A percentile compares a stretch with the other conserved stretches of the same genome.
These are phyloP conservation scores for Bradypus variegatus DNA, from an alignment of 2,797 vertebrate species.

Conservation along the genomic window DNA sequence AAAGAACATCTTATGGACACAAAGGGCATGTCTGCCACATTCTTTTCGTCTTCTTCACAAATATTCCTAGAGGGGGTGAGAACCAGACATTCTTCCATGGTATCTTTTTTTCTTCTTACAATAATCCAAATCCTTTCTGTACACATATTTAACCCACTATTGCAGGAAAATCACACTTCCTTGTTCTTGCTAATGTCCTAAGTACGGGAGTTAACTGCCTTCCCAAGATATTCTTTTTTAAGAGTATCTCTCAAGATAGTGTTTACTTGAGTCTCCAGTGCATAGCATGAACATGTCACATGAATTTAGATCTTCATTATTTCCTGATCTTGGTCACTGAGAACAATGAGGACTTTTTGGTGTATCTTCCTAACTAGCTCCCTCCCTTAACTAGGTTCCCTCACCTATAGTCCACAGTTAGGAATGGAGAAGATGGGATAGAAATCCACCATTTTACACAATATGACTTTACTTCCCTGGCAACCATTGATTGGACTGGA, in stretches of 20 bases:
- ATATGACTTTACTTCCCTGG: neutral
- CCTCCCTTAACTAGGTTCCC: neutral
- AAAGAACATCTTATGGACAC: slow-evolving; percentile 24
- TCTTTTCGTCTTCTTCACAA: slow-evolving; percentile 40
- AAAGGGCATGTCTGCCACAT: neutral
- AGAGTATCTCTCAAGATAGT: neutral
- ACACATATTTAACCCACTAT: neutral
- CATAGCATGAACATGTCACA: neutral
- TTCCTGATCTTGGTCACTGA: neutral
- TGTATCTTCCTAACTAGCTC: neutral
- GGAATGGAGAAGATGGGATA: neutral
- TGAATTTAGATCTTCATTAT: neutral
- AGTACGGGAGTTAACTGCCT: neutral
- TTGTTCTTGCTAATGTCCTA: neutral
- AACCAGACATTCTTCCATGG: neutral
- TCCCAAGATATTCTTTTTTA: neutral
- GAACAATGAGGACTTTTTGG: neutral
- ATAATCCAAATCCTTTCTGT: neutral
- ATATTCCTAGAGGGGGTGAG: slow-evolving; percentile 28
- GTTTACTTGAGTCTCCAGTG: neutral
- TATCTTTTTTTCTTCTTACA: slow-evolving; percentile 16
- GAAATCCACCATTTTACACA: too few species aligned
- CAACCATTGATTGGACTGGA: neutral
- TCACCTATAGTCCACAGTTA: too few species aligned
- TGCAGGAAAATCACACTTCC: neutral